Base-by-base conservation (phyloP, 2,888 invertebrate species). In the Fragum sueziense region DNA sequence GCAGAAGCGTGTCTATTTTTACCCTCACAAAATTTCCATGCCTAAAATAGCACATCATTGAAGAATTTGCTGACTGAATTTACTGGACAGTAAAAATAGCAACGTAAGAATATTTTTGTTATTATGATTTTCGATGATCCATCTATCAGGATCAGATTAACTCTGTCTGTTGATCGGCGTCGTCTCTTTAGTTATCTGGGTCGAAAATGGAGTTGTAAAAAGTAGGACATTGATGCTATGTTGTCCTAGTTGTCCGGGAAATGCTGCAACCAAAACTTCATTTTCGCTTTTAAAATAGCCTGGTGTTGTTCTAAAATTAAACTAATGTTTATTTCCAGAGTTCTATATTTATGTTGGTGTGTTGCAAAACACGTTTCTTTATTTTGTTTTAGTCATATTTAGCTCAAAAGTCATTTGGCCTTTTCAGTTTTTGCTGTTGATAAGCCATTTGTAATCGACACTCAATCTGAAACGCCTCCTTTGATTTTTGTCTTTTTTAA, bases 11-110 rank as follows among this genome's bases (percentile, higher is more conserved):
- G 79, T 74, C 84, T 84, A 84, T 84, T 84, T 84, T 81, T 84
- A 84, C 84, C 80, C 69, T 25, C 72, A 71, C 70, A 77, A 76
- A 82, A 81, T 84, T 84, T 81, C 84, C 80, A 80, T 76, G 80
- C 84, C 84, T 76, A 84, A 84, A 84, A 84, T 84, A 84, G 84
- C 73, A 76, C 79, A 74, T 47, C 68, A 54, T 47, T 72, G 74
- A 79, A 79, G 77, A 76, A 74, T 72, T 80, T 76, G 76, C 68
- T 81, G 79, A 86, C 80, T 86, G 86, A 90, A 88, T 88, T 88
- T 87, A 91, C 90, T 91, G 91, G 91, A 88, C 88, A 90, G 90
- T 91, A 91, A 90, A 91, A 91, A 91, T 91, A 91, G 91, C 88
- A 88, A 87, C 88, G 74, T 75, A 73, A 54, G 82, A 79, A 87